These are phyloP conservation scores for Diplodus sargus DNA, from an alignment of 2,797 vertebrate species.

Conservation along the genomic window DNA sequence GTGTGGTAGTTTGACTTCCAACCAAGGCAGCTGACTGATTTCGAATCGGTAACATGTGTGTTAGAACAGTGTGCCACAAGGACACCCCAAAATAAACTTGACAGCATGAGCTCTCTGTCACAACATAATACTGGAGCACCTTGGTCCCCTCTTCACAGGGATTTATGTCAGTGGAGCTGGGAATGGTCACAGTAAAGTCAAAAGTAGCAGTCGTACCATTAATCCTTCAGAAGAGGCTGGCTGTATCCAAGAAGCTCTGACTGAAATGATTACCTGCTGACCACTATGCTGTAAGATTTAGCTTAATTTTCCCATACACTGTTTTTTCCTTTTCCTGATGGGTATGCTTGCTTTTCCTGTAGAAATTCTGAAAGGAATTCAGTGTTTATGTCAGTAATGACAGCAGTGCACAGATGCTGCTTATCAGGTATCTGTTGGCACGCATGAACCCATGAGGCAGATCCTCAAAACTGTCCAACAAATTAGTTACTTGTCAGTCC, in stretches of 20 bases:
- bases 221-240: slow-evolving; percentile 37
- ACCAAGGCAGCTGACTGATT: not conserved
- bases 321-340: not conserved
- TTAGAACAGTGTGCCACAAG: slow-evolving; percentile 5
- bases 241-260: slow-evolving; percentile 13
- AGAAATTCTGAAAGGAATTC: slow-evolving; percentile 3
- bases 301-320: slow-evolving; percentile 4
- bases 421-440: slow-evolving; percentile 19
- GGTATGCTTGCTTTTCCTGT: not conserved
- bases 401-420: slow-evolving; percentile 30
- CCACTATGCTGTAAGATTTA: not conserved
- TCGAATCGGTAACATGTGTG: not conserved
- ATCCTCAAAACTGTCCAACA: slow-evolving; percentile 1
- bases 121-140: slow-evolving; percentile 21
- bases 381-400: not conserved
- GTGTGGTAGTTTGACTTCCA: not conserved
- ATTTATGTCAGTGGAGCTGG: slow-evolving; percentile 21
- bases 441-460: not conserved
- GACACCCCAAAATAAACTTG: slow-evolving; percentile 28
- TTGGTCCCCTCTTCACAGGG: slow-evolving; percentile 14
- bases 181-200: slow-evolving; percentile 22
- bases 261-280: slow-evolving; percentile 17
- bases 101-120: slow-evolving; percentile 20
- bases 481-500: slow-evolving; percentile 20
- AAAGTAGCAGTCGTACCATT: slow-evolving; percentile 32